Base-by-base conservation (phyloP, 2,797 vertebrate genomes). In the Eulemur rubriventer region DNA sequence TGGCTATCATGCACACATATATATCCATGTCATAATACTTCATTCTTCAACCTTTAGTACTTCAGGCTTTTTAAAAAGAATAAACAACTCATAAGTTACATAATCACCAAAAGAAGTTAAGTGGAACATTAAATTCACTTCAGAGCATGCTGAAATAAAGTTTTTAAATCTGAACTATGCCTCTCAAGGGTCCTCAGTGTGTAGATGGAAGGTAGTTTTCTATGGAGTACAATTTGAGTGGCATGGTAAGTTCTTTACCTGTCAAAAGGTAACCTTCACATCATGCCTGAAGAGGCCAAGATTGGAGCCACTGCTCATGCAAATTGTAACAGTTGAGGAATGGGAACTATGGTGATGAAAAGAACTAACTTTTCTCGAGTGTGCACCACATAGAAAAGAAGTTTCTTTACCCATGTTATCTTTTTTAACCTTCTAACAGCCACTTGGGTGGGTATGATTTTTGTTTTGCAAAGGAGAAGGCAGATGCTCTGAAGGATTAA, bases 11-110 rank as follows among this genome's bases (percentile, higher is more conserved):
- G 59, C 7, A 22, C 8, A 33, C 33, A 17, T 69, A 14, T 1
- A 93, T 12, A 9, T 38, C 24, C 33, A 2, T 72, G 38, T 94
- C 61, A 26, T 69, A 59, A 70, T 91, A 96, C 70, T 52, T 91
- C 72, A 69, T 81, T 95, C 96, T 76, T 96, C 57, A 86, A 80
- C 81, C 43, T 69, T 95, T 91, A 63, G 22, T 48, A 72, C 83
- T 95, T 57, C 6, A 84, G 59, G 35, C 20, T 78, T 50, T 69
- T 90, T 87, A 61, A 65, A 87, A 91, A 61, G 65, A 87, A 83
- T 86, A 84, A 94, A 73, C 65, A 94, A 89, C 30, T 85, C 50
- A 57, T 65, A 95, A 92, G 41, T 81, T 92, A 88, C 20, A 89
- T 0, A 79, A 63, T 72, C 59, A 96, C 43, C 57, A 38, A 35